Percentiles rank a stretch among this genome's conserved stretches.
Conservation (phyloP, 2,113 vertebrate species). For the Acanthochromis polyacanthus region DNA sequence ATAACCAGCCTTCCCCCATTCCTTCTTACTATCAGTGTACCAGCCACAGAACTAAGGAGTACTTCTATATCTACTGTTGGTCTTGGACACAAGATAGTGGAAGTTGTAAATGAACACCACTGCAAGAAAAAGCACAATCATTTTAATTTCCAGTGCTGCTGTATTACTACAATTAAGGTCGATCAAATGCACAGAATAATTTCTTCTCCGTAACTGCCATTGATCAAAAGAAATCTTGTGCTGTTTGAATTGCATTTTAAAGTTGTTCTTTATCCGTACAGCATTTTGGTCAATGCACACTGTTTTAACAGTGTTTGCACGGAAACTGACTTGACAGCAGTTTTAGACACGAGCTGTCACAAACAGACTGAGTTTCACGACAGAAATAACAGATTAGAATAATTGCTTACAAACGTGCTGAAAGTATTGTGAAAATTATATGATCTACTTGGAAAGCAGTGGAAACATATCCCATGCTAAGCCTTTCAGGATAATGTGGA, state of each 20-base stretch:
- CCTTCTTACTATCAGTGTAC: conserved; percentile 27
- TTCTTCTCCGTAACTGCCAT: not conserved
- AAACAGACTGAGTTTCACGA: not conserved
- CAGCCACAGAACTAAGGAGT: conserved; percentile 6
- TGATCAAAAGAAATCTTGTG: not conserved
- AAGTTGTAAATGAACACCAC: not conserved
- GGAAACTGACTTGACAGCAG: no score
- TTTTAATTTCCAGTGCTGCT: not conserved
- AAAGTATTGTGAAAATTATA: not conserved
- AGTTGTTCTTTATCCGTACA: no score
- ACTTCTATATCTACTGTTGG: conserved; percentile 11
- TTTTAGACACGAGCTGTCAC: not conserved
- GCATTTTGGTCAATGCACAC: no score
- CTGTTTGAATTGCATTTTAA: no score
- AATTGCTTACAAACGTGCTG: not conserved
- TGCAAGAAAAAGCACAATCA: not conserved
- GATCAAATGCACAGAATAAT: not conserved
- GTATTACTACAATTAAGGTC: not conserved
- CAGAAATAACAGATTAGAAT: not conserved
- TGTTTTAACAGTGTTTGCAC: no score
- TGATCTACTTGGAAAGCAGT: not conserved
- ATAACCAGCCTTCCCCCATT: conserved; percentile 79
- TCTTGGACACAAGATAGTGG: not conserved
- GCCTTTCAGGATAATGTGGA: conserved; percentile 29
- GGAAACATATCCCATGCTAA: not conserved